These are phyloP conservation scores for Meloe dianella DNA, from an alignment of 2,888 invertebrate genomes.

Conservation along the genomic window DNA sequence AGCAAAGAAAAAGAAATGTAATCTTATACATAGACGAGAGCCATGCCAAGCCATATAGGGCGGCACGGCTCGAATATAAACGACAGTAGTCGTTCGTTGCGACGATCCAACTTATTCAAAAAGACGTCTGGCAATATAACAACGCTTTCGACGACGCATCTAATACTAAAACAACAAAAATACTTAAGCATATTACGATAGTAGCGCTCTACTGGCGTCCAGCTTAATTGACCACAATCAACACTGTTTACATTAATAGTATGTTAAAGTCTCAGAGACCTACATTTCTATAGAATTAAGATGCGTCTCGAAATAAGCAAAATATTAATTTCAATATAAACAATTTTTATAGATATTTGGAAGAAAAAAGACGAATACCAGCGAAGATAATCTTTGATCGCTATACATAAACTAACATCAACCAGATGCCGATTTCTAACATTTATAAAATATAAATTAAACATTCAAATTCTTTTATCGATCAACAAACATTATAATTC, in stretches of 20 bases:
- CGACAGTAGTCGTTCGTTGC: conserved; percentile 48
- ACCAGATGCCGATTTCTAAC: background rate
- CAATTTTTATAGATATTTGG: background rate
- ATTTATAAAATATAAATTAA: conserved; percentile 17
- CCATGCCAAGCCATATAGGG: conserved; percentile 61
- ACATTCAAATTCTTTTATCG: background rate
- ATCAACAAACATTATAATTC: conserved; percentile 4
- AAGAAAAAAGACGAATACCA: background rate
- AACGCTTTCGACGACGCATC: conserved; percentile 11
- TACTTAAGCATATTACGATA: conserved; percentile 23
- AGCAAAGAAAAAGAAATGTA: conserved; percentile 60
- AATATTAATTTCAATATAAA: conserved; percentile 19
- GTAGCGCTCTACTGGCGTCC: conserved; percentile 35
- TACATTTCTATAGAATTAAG: conserved; percentile 37
- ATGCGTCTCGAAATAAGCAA: conserved; percentile 19
- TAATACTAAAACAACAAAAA: conserved; percentile 3
- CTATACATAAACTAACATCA: background rate
- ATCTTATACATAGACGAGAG: conserved; percentile 59
- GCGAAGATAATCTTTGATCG: background rate
- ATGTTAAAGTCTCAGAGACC: conserved; percentile 41
- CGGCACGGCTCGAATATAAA: conserved; percentile 55
- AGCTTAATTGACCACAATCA: conserved; percentile 44
- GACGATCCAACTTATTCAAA: conserved; percentile 35
- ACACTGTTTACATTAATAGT: conserved; percentile 48
- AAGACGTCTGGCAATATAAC: conserved; percentile 17